Percentiles rank a stretch among this genome's conserved stretches.
Conservation (phyloP, 2,113 vertebrate species). For the Malurus alboscapulatus region DNA sequence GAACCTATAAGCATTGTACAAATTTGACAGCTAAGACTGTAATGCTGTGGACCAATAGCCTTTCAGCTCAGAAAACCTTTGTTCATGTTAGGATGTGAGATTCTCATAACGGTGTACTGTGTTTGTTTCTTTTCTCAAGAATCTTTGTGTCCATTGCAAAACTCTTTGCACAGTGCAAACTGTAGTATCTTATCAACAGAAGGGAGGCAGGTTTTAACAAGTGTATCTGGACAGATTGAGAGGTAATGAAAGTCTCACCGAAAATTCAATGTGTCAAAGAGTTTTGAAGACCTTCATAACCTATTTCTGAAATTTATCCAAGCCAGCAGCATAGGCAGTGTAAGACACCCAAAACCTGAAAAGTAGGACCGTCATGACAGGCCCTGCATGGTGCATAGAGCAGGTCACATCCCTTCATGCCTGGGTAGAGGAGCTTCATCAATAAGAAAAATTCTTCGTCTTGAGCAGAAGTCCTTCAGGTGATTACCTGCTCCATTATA, state of each 20-base stretch:
- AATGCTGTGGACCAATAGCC: background rate
- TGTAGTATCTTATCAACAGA: background rate
- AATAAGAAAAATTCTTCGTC: background rate
- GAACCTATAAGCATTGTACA: background rate
- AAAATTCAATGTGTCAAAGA: background rate
- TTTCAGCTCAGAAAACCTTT: background rate
- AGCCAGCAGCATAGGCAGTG: background rate
- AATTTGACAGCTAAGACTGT: background rate
- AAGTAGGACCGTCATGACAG: background rate
- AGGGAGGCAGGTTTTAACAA: background rate
- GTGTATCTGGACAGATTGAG: background rate
- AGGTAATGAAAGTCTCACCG: background rate
- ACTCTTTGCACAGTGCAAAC: background rate
- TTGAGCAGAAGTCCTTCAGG: background rate
- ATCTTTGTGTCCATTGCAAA: background rate
- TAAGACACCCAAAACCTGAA: background rate
- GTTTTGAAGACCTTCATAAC: background rate
- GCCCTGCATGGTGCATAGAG: background rate
- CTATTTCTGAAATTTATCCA: background rate
- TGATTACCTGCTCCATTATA: background rate
- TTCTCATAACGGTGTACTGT: background rate
- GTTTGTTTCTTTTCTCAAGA: background rate
- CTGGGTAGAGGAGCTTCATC: background rate
- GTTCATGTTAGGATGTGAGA: background rate
- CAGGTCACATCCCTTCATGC: accelerated